Percentiles rank a stretch among this genome's conserved stretches.
Evolutionary conservation across 2,888 invertebrate species (phyloP).

Genomic region (Keiferia lycopersicella): DNA sequence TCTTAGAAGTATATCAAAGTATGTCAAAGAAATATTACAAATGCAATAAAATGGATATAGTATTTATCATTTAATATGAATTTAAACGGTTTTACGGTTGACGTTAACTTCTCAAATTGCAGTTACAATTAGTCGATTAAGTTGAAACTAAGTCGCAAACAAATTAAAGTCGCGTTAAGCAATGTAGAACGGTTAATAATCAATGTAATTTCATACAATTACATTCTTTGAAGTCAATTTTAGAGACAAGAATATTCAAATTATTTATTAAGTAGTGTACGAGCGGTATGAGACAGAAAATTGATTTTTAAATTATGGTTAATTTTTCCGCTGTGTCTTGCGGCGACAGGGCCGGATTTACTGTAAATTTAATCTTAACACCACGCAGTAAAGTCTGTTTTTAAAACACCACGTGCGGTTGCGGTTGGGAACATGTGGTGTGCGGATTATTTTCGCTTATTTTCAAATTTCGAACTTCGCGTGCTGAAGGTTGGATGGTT

Average conservation of each 20-base stretch:
- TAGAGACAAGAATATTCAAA: slow-evolving; percentile 17
- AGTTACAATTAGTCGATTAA: slow-evolving; percentile 6
- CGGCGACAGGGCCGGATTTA: slow-evolving; percentile 36
- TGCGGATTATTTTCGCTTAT: slow-evolving; percentile 31
- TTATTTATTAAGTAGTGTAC: slow-evolving; percentile 13
- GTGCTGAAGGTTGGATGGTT: not conserved
- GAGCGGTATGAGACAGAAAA: slow-evolving; percentile 35
- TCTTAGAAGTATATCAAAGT: too few relatives aligned
- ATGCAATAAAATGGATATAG: not conserved
- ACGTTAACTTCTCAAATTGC: slow-evolving; percentile 3
- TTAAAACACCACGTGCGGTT: slow-evolving; percentile 29
- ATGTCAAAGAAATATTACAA: not conserved
- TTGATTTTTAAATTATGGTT: slow-evolving; percentile 60
- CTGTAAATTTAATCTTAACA: slow-evolving; percentile 23
- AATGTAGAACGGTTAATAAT: slow-evolving; percentile 24
- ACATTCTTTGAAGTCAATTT: slow-evolving; percentile 17
- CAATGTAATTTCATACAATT: slow-evolving; percentile 24
- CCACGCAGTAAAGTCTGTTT: slow-evolving; percentile 35
- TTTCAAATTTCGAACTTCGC: slow-evolving; percentile 21
- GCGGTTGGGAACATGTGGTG: slow-evolving; percentile 39
- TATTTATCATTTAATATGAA: slow-evolving; percentile 4
- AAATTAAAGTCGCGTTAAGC: slow-evolving; percentile 26
- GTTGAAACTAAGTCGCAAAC: slow-evolving; percentile 19
- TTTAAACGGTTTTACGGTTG: not conserved
- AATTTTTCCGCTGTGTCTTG: slow-evolving; percentile 53